Percentiles rank a stretch among this genome's conserved stretches.
Conservation (phyloP, 2,888 invertebrate genomes). For the Lagria hirta region DNA sequence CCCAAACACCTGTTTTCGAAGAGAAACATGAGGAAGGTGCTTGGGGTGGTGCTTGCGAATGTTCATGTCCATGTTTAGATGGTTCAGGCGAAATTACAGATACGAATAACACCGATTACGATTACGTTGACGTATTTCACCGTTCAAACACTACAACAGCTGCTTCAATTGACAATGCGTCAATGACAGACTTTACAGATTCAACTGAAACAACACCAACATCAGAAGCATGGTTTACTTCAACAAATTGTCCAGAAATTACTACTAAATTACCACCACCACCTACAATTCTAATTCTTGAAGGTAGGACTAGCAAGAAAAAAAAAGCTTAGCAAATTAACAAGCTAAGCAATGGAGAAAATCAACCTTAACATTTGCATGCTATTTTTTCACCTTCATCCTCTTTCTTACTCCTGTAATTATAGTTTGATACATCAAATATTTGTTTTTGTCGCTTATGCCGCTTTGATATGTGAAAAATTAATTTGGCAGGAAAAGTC, state of each 20-base stretch:
- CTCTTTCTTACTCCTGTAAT: slow-evolving; percentile 6
- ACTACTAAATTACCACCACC: slow-evolving; percentile 62
- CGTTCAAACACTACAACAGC: slow-evolving; percentile 27
- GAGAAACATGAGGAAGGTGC: slow-evolving; percentile 36
- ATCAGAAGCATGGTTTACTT: slow-evolving; percentile 21
- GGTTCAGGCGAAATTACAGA: slow-evolving; percentile 49
- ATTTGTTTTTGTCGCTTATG: slow-evolving; percentile 12
- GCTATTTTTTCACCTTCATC: slow-evolving; percentile 13
- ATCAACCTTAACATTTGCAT: slow-evolving; percentile 24
- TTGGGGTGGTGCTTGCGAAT: slow-evolving; percentile 71
- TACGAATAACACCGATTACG: slow-evolving; percentile 32
- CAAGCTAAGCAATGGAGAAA: slow-evolving; percentile 29
- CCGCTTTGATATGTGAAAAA: slow-evolving; percentile 11
- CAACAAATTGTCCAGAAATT: slow-evolving; percentile 47
- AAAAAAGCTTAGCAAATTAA: slow-evolving; percentile 34
- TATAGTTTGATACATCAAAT: slow-evolving; percentile 5
- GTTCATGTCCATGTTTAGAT: slow-evolving; percentile 71
- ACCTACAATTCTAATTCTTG: slow-evolving; percentile 78
- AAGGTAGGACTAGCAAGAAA: slow-evolving; percentile 80
- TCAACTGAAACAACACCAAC: slow-evolving; percentile 28
- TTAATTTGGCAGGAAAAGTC: slow-evolving; percentile 3
- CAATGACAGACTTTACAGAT: slow-evolving; percentile 18
- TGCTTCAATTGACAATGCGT: slow-evolving; percentile 19
- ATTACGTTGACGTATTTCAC: slow-evolving; percentile 38
- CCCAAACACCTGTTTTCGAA: slow-evolving; percentile 20